Base-by-base conservation (phyloP, 2,888 invertebrate genomes). In the Agrotis clavis region DNA sequence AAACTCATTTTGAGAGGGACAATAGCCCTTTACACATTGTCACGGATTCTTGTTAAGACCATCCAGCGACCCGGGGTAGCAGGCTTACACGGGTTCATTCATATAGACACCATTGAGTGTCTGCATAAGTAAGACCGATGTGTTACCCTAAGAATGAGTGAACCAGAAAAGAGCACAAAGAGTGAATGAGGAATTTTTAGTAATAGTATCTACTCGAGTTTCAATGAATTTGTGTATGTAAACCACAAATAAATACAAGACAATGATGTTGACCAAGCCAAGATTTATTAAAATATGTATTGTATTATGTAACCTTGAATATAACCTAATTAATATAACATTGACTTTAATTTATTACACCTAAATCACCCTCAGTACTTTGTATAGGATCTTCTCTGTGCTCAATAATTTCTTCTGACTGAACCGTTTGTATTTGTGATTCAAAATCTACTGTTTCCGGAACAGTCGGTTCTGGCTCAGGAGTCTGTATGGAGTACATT, bases 401-500 rank as follows among this genome's bases (percentile, higher is more conserved):
- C 25, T 85, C 85, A 45, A 88, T 71, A 1, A 88, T 61, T 65
- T 86, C 88, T 67, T 88, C 88, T 0, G 71, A 51, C 5, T 87
- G 81, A 13, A 86, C 76, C 0, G 79, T 77, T 21, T 83, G 75
- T 4, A 75, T 57, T n/a, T 86, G 80, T 13, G 70, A 16, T 30
- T 85, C 87, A 72, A 65, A 87, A 0, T 86, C 85, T 3, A 82
- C 69, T 0, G 75, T 47, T 19, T 67, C 76, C 0, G 76, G 1
- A 2, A 47, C 53, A 3, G 77, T 70, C 0, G 71, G 67, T 16
- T 87, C 85, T 0, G 74, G 68, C 30, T 86, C 88, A 0, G 86
- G 83, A 16, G 89, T 81, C 19, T 92, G 91, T 1, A 93, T 81
- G 0, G 93, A 90, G 77, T 90, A 92, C 87, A 94, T 85, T 0